phyloP scores from a whole-genome alignment of 2,113 vertebrate genomes.

The Gallinago undulata region DNA sequence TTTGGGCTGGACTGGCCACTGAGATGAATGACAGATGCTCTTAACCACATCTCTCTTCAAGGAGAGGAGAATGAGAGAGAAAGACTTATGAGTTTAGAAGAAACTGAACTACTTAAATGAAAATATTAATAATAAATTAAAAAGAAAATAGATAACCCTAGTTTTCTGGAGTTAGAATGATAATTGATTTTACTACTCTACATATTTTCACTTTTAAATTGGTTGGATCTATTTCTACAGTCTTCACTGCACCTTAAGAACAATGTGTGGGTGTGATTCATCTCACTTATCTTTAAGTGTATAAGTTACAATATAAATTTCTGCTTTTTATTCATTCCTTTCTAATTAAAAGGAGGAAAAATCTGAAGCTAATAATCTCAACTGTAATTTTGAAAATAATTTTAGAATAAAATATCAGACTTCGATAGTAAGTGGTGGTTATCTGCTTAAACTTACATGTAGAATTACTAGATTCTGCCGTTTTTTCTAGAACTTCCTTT shows the following conservation, averaged over 20 bases:
- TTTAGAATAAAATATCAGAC: neutral
- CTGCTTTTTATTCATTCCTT: neutral
- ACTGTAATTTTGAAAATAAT: neutral
- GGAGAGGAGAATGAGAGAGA: too few species aligned
- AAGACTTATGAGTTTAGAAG: too few species aligned
- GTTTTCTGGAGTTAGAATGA: neutral
- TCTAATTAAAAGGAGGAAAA: neutral
- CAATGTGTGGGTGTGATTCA: rapidly evolving
- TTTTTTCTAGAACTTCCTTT: neutral
- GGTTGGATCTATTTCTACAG: neutral
- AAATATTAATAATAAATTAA: too few species aligned
- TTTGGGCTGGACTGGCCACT: neutral
- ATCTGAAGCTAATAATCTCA: neutral
- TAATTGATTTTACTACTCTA: neutral
- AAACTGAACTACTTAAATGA: too few species aligned
- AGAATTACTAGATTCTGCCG: neutral
- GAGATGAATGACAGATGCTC: neutral
- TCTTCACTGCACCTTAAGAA: neutral
- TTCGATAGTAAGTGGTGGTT: neutral
- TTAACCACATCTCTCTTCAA: too few species aligned
- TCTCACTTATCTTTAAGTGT: neutral
- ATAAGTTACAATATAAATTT: neutral
- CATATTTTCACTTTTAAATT: neutral
- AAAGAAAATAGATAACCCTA: neutral
- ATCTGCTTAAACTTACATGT: neutral